Base-by-base conservation (phyloP, 2,113 vertebrate genomes). In the Pelvicachromis taeniatus region DNA sequence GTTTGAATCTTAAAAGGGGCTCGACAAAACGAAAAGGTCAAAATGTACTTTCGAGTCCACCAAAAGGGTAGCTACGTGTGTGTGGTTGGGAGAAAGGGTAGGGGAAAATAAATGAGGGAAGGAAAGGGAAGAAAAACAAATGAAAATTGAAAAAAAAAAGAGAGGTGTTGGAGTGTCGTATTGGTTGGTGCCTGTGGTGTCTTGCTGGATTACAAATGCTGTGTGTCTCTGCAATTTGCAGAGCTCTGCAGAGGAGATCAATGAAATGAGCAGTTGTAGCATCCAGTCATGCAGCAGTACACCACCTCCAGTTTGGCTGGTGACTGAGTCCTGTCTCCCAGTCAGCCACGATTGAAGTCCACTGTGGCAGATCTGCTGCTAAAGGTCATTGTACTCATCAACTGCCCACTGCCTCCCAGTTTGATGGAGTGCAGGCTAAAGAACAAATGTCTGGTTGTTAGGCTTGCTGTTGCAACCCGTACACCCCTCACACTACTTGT, bases 331-430 rank as follows among this genome's bases (percentile, higher is more conserved):
- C 35, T 6, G 70, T 94, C 83, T 93, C 87, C 65, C 83, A 77
- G 87, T 88, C 86, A 84, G 82, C 88, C 29, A 40, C 88, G 92
- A 94, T 90, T 87, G 93, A 94, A 83, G 84, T 87, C 80, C 68
- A 78, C 90, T 65, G 82, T 89, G 89, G 85, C 80, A 86, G 88
- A 92, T 86, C 84, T 56, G 87, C 77, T 58, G 82, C 85, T 86
- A 93, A 94, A 95, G 92, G 91, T 94, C 91, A 93, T 45, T 61
- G 73, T 86, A 82, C 83, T 95, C 87, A 92, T 95, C 93, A 92
- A 81, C 88, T 92, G 88, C 87, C 88, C 87, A 85, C 90, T 85
- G 92, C 87, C 86, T 80, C 82, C 79, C 77, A 82, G 85, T 81
- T 84, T 91, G 94, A 93, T 75, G 70, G 88, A 93, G 88, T 80